A percentile compares a stretch with the other conserved stretches of the same genome.
These are phyloP conservation scores for Telmatochromis sp. DNA, from an alignment of 2,113 vertebrate genomes.

Conservation along the genomic window DNA sequence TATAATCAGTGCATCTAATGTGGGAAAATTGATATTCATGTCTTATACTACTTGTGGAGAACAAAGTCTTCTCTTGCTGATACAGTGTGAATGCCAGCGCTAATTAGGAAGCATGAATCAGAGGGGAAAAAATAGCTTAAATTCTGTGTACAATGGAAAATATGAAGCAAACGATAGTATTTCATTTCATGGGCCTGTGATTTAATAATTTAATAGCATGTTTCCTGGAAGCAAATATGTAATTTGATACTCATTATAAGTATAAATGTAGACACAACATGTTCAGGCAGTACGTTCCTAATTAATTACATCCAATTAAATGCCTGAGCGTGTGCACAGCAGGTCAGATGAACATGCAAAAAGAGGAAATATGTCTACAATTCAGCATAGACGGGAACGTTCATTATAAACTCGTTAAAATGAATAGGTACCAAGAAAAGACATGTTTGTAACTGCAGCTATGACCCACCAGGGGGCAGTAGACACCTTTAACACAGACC, in stretches of 20 bases:
- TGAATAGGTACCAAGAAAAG: background rate
- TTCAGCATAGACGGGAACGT: background rate
- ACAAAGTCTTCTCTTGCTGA: background rate
- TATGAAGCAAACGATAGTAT: background rate
- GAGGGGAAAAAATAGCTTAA: background rate
- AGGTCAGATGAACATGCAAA: background rate
- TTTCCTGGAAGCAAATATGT: background rate
- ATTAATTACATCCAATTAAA: background rate
- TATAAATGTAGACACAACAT: background rate
- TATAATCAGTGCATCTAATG: background rate
- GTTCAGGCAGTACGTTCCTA: background rate
- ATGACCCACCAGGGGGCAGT: constrained; percentile 63
- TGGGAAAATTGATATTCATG: background rate
- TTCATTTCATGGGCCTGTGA: background rate
- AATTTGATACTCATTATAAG: background rate
- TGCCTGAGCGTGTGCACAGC: background rate
- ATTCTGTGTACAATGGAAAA: background rate
- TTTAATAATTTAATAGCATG: background rate
- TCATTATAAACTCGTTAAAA: background rate
- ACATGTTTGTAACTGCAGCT: background rate
- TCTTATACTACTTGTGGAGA: background rate
- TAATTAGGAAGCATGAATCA: background rate
- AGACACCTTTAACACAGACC: constrained; percentile 47
- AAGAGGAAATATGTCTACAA: background rate
- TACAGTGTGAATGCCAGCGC: background rate